A percentile compares a stretch with the other conserved stretches of the same genome.
Conservation (phyloP, 2,797 vertebrate genomes). For the Microctenopoma lineatum region DNA sequence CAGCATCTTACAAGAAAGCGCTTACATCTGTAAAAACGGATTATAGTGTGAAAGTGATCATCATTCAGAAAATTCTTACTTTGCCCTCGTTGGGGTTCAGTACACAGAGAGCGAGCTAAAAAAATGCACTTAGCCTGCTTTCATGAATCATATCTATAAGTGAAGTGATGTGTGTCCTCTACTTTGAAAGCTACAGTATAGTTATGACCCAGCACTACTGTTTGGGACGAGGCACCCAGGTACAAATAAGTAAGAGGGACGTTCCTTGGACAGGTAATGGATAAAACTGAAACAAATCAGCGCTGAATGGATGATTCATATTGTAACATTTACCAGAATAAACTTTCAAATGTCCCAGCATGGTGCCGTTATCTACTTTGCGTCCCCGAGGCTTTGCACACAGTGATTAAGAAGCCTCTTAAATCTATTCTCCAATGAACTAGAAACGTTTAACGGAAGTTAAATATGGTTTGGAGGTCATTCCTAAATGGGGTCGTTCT, state of each 20-base stretch:
- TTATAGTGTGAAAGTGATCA: constrained; percentile 28
- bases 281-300: constrained; percentile 38
- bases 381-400: constrained; percentile 45
- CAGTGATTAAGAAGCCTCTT: constrained; percentile 53
- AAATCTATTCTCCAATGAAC: constrained; percentile 43
- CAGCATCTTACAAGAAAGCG: constrained; percentile 37
- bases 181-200: constrained; percentile 37
- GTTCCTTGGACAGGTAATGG: constrained; percentile 21
- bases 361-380: constrained; percentile 44
- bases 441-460: constrained; percentile 41
- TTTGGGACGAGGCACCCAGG: constrained; percentile 44
- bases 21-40: constrained; percentile 40
- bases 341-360: constrained; percentile 24
- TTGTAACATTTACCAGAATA: constrained; percentile 46
- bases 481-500: constrained; percentile 53
- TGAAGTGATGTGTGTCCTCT: constrained; percentile 44
- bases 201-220: constrained; percentile 41
- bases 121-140: constrained; percentile 36
- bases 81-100: constrained; percentile 23
- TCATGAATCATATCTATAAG: constrained; percentile 58
- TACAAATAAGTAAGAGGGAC: constrained; percentile 26
- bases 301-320: constrained; percentile 55
- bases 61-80: constrained; percentile 36
- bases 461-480: constrained; percentile 46
- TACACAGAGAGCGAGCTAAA: constrained; percentile 21